Evolutionary conservation across 2,113 vertebrate genomes (phyloP).

Genomic region (Eurypyga helias): DNA sequence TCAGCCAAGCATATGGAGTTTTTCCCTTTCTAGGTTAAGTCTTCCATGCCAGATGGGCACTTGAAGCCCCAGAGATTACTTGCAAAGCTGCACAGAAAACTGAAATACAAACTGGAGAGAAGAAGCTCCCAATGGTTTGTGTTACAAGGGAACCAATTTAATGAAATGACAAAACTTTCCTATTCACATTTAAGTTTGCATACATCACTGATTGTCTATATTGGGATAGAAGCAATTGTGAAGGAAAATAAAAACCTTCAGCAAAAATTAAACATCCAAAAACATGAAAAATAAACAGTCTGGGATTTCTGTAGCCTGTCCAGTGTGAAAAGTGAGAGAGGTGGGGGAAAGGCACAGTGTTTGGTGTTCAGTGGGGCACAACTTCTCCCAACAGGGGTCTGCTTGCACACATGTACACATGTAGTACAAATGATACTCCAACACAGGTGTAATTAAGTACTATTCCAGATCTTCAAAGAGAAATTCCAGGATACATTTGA

Average conservation of each 20-base stretch:
- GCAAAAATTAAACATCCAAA: not conserved
- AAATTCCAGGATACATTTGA: not conserved
- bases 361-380: not conserved
- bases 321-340: not conserved
- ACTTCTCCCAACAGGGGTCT: not conserved
- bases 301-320: not conserved
- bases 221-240: not conserved
- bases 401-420: accelerated
- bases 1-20: not conserved
- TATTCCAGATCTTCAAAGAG: not conserved
- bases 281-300: not conserved
- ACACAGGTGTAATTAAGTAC: not conserved
- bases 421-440: not conserved
- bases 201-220: not conserved
- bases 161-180: not conserved
- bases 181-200: not conserved
- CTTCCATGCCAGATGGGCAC: not conserved
- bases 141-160: not conserved
- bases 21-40: not conserved
- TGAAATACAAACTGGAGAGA: not conserved
- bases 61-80: not conserved
- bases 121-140: not conserved
- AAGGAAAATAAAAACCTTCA: not conserved
- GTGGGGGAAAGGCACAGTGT: not conserved
- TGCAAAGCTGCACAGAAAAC: not conserved